phyloP scores from a whole-genome alignment of 2,797 vertebrate genomes.

The Acanthurus tractus region DNA sequence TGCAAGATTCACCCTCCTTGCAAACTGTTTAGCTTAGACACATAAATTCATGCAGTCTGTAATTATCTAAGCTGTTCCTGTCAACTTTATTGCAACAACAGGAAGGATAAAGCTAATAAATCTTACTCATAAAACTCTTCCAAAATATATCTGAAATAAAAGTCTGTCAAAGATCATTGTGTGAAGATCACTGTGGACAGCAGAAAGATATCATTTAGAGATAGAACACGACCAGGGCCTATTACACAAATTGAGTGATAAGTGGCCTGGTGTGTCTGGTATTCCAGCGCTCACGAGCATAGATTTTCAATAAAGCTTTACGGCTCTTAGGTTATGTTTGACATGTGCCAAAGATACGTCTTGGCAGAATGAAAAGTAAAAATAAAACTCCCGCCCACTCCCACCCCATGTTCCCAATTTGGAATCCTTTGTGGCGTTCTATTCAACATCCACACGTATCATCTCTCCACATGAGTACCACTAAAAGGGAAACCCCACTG shows the following conservation, averaged over 20 bases:
- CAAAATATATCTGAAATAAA: no score
- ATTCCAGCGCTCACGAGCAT: neutral
- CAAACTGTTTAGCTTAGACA: no score
- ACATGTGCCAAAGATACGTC: constrained; percentile 61
- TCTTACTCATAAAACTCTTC: no score
- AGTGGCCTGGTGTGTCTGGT: neutral
- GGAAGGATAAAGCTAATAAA: no score
- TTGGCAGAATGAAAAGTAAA: constrained; percentile 63
- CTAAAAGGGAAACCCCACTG: constrained; percentile 76
- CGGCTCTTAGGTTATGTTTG: constrained; percentile 25
- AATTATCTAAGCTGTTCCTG: no score
- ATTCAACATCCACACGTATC: constrained; percentile 85
- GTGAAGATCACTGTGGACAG: no score
- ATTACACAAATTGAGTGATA: neutral
- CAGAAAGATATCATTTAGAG: no score
- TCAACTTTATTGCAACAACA: no score
- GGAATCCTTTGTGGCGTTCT: constrained; percentile 80
- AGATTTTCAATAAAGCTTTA: constrained; percentile 21
- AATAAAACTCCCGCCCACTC: constrained; percentile 68
- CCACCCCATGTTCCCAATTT: constrained; percentile 63
- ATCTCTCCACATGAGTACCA: constrained; percentile 81
- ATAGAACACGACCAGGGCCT: no score
- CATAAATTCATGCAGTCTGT: no score
- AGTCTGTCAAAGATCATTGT: no score
- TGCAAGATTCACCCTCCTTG: no score